Evolutionary conservation across 2,113 vertebrate species (phyloP).

Genomic region (Centropus unirufus): DNA sequence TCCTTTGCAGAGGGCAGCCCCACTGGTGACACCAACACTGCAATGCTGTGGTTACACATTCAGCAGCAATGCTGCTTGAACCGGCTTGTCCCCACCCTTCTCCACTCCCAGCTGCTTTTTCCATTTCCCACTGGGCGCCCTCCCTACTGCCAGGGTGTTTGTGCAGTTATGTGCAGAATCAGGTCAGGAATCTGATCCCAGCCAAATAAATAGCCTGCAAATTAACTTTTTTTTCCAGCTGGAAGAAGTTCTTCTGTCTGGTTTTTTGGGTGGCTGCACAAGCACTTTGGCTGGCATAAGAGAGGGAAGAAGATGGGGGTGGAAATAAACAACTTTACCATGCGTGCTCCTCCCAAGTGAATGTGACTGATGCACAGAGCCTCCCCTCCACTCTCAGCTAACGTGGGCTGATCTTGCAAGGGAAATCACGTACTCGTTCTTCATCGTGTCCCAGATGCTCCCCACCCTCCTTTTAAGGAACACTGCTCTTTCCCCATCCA

Average conservation of each 20-base stretch:
- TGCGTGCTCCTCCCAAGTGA: not conserved
- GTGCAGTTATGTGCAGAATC: slow-evolving; percentile 11
- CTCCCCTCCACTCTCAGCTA: not conserved
- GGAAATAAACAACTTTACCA: not conserved
- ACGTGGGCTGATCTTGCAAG: not conserved
- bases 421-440: not conserved
- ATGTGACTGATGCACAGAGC: not conserved
- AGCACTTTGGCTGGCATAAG: not conserved
- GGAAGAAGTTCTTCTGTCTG: slow-evolving; percentile 29
- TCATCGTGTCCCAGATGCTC: not conserved
- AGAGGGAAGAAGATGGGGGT: not conserved
- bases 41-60: not conserved
- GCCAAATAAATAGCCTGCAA: slow-evolving; percentile 11
- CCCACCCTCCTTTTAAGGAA: not conserved
- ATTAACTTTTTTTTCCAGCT: not conserved
- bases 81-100: slow-evolving; percentile 28
- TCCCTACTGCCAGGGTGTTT: slow-evolving; percentile 15
- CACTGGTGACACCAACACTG: not conserved
- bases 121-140: not conserved
- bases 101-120: slow-evolving; percentile 54
- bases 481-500: not conserved
- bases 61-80: not conserved
- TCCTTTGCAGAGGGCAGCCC: not conserved
- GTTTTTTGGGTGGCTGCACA: slow-evolving; percentile 49
- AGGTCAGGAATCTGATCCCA: slow-evolving; percentile 17